These are phyloP conservation scores for Drosophila paramelanica DNA, from an alignment of 2,888 invertebrate genomes.

Conservation along the genomic window DNA sequence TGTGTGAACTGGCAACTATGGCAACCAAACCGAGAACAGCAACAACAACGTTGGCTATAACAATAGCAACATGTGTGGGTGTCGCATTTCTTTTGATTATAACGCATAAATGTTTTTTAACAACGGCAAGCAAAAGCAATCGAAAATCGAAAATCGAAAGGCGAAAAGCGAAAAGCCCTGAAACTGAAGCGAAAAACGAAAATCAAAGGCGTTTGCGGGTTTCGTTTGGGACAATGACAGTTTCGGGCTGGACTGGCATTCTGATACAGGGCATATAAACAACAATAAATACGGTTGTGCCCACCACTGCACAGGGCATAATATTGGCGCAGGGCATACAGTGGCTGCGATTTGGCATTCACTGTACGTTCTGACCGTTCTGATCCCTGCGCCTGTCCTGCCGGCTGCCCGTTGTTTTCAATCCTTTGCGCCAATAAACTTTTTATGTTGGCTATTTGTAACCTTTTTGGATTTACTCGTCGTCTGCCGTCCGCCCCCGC, in stretches of 20 bases:
- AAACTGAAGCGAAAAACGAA: constrained; percentile 48
- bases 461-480: constrained; percentile 68
- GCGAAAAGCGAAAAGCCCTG: constrained; percentile 36
- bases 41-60: constrained; percentile 23
- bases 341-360: constrained; percentile 64
- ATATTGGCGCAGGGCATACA: constrained; percentile 47
- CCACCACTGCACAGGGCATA: constrained; percentile 55
- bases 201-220: constrained; percentile 52
- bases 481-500: constrained; percentile 8
- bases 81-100: constrained; percentile 74
- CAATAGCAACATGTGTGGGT: constrained; percentile 61
- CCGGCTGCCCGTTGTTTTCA: constrained; percentile 59
- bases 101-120: constrained; percentile 79
- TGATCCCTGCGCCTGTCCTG: constrained; percentile 34
- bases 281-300: constrained; percentile 75
- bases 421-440: constrained; percentile 78
- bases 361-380: constrained; percentile 45
- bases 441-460: constrained; percentile 77
- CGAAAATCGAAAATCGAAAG: constrained; percentile 47
- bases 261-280: constrained; percentile 65
- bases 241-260: constrained; percentile 24
- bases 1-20: constrained; percentile 47
- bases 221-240: constrained; percentile 15
- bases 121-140: constrained; percentile 73
- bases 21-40: constrained; percentile 13